These are phyloP conservation scores for Ostrea denselamellosa DNA, from an alignment of 1,140 invertebrate genomes.

Conservation along the genomic window DNA sequence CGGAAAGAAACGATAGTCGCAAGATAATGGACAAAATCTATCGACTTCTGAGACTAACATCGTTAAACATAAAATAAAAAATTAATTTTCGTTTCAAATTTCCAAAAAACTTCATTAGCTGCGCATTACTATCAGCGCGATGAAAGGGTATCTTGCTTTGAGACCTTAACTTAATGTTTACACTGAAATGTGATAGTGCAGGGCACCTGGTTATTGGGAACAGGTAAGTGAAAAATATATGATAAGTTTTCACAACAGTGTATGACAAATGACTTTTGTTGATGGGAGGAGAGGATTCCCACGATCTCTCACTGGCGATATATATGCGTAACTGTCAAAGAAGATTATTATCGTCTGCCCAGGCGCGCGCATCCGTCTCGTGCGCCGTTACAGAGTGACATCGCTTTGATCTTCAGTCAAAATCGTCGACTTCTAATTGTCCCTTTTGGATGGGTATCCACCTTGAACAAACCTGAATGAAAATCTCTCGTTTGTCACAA, in stretches of 20 bases:
- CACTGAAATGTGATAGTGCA: slow-evolving; percentile 6
- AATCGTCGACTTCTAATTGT: slow-evolving; percentile 16
- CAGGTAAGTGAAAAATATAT: slow-evolving; percentile 52
- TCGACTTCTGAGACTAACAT: not conserved
- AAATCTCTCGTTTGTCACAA: slow-evolving; percentile 19
- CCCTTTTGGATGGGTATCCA: not conserved
- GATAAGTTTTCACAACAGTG: slow-evolving; percentile 35
- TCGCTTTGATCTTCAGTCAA: slow-evolving; percentile 22
- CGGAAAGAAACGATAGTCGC: not conserved
- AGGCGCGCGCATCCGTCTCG: slow-evolving; percentile 41
- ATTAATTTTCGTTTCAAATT: slow-evolving; percentile 35
- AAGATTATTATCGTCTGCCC: slow-evolving; percentile 44
- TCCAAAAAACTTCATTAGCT: slow-evolving; percentile 13
- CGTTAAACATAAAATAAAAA: not conserved
- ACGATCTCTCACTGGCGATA: slow-evolving; percentile 44
- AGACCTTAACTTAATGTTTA: not conserved
- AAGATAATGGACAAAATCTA: not conserved
- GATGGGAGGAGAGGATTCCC: slow-evolving; percentile 48
- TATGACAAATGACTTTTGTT: slow-evolving; percentile 51
- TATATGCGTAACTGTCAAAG: slow-evolving; percentile 48
- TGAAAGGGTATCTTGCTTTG: slow-evolving; percentile 24
- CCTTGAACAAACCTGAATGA: slow-evolving; percentile 27
- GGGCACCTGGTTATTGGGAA: slow-evolving; percentile 14
- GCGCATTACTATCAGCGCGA: slow-evolving; percentile 4
- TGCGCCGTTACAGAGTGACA: slow-evolving; percentile 8